A percentile compares a stretch with the other conserved stretches of the same genome.
phyloP scores from a whole-genome alignment of 1,140 invertebrate species.

The Drosophila murphyi region DNA sequence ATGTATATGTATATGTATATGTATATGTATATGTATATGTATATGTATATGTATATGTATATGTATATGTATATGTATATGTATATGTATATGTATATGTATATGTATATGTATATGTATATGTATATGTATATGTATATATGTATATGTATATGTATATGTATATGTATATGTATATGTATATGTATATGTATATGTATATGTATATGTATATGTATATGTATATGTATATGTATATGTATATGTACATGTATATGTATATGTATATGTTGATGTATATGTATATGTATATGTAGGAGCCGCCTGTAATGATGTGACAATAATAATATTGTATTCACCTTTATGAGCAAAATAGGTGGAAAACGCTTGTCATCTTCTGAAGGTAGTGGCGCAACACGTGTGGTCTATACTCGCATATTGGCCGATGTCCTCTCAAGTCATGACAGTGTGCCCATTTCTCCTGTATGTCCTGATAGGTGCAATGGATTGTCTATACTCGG shows the following conservation, averaged over 20 bases:
- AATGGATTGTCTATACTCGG: not conserved
- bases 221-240: not conserved
- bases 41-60: too few species aligned
- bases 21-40: too few species aligned
- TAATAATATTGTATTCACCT: conserved; percentile 23
- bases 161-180: conserved; percentile 3
- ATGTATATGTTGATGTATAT: too few species aligned
- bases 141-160: not conserved
- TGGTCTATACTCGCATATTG: not conserved
- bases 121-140: not conserved
- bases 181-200: not conserved
- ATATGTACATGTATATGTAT: not conserved
- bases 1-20: too few species aligned
- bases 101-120: not conserved
- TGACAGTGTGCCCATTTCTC: conserved; percentile 34
- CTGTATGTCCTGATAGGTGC: conserved; percentile 41
- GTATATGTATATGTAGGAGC: not conserved
- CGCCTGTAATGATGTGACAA: conserved; percentile 10
- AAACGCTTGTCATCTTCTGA: not conserved
- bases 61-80: too few species aligned
- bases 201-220: conserved; percentile 4
- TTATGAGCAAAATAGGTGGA: not conserved
- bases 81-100: too few species aligned
- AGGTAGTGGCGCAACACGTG: conserved; percentile 10
- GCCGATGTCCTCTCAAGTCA: conserved; percentile 10